phyloP scores from a whole-genome alignment of 2,113 vertebrate genomes.

The Mixornis gularis region DNA sequence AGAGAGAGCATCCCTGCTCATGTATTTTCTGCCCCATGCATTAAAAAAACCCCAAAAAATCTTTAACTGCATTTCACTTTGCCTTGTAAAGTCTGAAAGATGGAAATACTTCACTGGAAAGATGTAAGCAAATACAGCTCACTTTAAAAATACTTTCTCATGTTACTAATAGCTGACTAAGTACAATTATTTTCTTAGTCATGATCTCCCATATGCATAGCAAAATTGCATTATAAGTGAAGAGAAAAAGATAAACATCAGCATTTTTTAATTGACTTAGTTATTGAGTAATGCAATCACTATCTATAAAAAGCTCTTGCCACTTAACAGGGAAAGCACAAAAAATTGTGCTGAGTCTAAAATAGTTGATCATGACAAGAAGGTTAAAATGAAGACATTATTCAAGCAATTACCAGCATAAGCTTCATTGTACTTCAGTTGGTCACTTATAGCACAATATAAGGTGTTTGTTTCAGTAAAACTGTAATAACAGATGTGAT shows the following conservation, averaged over 20 bases:
- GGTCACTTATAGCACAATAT: neutral
- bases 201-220: neutral
- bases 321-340: neutral
- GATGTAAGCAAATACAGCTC: neutral
- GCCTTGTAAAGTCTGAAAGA: neutral
- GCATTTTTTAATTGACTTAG: slow-evolving; percentile 15
- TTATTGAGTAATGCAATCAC: neutral
- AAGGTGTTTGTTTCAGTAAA: neutral
- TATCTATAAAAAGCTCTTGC: neutral
- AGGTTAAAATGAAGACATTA: neutral
- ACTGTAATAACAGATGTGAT: neutral
- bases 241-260: slow-evolving; percentile 1
- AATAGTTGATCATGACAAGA: neutral
- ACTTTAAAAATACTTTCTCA: neutral
- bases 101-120: neutral
- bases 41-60: neutral
- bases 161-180: slow-evolving; percentile 27
- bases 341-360: slow-evolving; percentile 2
- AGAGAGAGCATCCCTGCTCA: neutral
- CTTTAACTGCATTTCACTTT: neutral
- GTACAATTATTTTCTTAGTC: slow-evolving; percentile 26
- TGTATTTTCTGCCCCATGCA: neutral
- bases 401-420: neutral
- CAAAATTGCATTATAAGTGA: neutral
- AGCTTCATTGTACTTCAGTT: neutral